These are phyloP conservation scores for Calyptomena viridis DNA, from an alignment of 2,113 vertebrate species.

Conservation along the genomic window DNA sequence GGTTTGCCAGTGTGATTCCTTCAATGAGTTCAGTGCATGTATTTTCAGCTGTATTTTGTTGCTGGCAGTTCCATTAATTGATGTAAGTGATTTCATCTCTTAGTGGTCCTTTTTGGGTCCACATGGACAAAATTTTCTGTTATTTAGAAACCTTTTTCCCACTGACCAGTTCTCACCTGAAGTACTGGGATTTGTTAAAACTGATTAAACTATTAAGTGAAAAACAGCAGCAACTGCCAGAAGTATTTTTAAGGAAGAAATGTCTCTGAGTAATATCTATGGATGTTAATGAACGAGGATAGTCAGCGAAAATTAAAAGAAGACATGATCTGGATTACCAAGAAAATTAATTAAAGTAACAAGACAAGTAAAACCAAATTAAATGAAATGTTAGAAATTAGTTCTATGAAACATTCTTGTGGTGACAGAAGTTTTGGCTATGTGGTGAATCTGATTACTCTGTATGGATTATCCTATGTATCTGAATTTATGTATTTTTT, in stretches of 20 bases:
- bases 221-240: background rate
- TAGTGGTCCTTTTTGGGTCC: background rate
- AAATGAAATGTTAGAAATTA: background rate
- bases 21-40: accelerated
- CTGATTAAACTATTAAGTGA: background rate
- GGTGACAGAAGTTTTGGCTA: background rate
- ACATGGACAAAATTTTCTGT: background rate
- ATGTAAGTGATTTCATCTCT: background rate
- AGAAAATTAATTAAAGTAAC: background rate
- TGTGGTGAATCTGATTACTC: background rate
- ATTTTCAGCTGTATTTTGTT: background rate
- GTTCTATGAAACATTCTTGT: background rate
- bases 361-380: background rate
- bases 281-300: background rate
- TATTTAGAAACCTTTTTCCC: background rate
- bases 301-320: background rate
- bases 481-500: background rate
- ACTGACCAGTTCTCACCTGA: background rate
- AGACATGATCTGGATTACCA: background rate
- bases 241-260: background rate
- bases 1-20: background rate
- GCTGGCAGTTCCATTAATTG: background rate
- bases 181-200: background rate
- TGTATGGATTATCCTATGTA: background rate
- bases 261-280: background rate